Evolutionary conservation across 37 sponge, comb jelly and placozoan species (phyloP), one percentile per base, ranked within the genome.

Genomic region (Petrosia ficiformis): DNA sequence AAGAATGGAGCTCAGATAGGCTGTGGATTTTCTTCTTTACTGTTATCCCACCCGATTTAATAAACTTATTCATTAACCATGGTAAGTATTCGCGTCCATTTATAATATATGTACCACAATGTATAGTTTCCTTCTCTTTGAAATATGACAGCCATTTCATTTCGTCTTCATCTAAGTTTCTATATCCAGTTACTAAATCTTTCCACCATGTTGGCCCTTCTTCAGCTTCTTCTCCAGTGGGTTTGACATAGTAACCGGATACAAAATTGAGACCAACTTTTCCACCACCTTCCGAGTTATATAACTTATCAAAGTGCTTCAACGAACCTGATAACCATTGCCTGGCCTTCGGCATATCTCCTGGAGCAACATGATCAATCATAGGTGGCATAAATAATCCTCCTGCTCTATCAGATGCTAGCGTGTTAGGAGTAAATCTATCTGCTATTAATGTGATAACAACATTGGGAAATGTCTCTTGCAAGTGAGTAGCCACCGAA

Each of bases 21-120:
- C 32, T 61, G 19, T 33, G 28, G 8, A 93, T 44, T 68, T 77
- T 76, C 67, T 36, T 77, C 67, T 77, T 56, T 19, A 67, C 63
- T 25, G 86, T 25, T 0, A 33, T 36, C 14, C 66, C 86, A 29
- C 91, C 91, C 0, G 38, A 38, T 1, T 33, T n/a, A 24, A 34
- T 61, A 57, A 85, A 72, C 44, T 71, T 48, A 16, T 69, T 3
- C 66, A 75, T 57, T 29, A 86, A 44, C 91, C 91, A 90, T 3
- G 72, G 71, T 2, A 90, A 74, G 42, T 85, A 90, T 6, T 28
- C 31, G 34, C 48, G 65, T 41, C 76, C 68, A n/a, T 76, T 59
- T n/a, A 90, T 33, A n/a, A 66, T n/a, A 39, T 77, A 77, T 5
- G 86, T 60, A 26, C 11, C 44, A 38, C 42, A 72, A n/a, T 22